Base-by-base conservation (phyloP, 1,140 invertebrate genomes). In the Coenobita brevimanus region DNA sequence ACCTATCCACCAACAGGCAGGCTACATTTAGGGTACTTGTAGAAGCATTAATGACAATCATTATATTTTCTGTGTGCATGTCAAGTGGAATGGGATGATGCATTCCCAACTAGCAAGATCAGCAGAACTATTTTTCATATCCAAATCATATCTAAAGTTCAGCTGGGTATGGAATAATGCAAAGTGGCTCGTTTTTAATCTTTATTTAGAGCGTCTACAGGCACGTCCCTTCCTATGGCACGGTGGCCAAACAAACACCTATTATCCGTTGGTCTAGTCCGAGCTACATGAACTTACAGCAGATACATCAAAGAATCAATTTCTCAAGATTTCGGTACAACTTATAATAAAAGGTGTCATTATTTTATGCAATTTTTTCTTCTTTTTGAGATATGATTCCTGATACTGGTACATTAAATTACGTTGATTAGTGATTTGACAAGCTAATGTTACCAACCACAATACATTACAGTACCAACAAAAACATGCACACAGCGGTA, bases 201-300 rank as follows among this genome's bases (percentile, higher is more conserved):
- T 88, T 88, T 88, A 88, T 88, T 88, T 88, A 88, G 86, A 88
- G 86, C 86, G 75, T 82, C 86, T 88, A 88, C 86, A 88, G 86
- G 86, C 86, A 82, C 86, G 75, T 88, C 80, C 86, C 78, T 82
- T 71, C 86, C 78, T 88, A 88, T 88, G 86, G 86, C 86, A 88
- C 86, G 15, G 64, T 43, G 86, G 86, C 86, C 86, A 88, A 82
- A 88, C 69, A 82, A 50, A 50, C 60, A 87, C 73, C 80, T 78
- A 88, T 79, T 67, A 88, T 50, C 46, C 46, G 78, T 75, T 80
- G 67, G 54, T 88, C 86, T 82, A 82, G 81, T 69, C 60, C 73
- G 30, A 30, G 71, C 86, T 88, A 88, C 80, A 82, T 87, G 84
- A 62, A 87, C 78, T 87, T 87, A 50, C 46, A 57, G 76, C 67